These are phyloP conservation scores for Alcedo atthis DNA, from an alignment of 2,797 vertebrate genomes.

Conservation along the genomic window DNA sequence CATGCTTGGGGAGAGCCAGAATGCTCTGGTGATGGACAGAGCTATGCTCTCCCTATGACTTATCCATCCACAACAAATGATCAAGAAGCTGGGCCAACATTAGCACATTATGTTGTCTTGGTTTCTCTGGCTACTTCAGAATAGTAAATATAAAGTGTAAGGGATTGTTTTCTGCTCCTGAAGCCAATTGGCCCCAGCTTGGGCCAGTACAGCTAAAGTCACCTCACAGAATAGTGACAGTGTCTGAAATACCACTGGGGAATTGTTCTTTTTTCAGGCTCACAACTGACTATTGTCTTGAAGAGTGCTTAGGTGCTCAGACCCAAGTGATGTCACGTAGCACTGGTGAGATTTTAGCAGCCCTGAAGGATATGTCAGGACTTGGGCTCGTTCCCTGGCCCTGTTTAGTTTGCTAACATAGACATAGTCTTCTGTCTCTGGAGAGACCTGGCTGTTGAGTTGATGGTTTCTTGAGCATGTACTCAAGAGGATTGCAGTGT, in stretches of 20 bases:
- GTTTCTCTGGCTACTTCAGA: not conserved
- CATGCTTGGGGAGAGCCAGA: not conserved
- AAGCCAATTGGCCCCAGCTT: not conserved
- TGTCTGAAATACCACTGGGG: not conserved
- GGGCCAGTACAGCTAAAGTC: not conserved
- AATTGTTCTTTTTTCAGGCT: not conserved
- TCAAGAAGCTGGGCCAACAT: not conserved
- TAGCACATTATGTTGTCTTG: not conserved
- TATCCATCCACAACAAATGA: accelerated
- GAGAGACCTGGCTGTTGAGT: not conserved
- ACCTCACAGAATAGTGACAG: not conserved
- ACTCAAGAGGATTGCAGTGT: not conserved
- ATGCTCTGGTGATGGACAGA: not conserved
- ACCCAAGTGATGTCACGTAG: not conserved
- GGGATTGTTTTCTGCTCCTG: not conserved
- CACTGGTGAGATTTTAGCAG: not conserved
- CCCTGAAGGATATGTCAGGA: not conserved
- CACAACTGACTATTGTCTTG: not conserved
- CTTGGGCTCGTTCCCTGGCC: not conserved
- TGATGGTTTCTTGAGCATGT: not conserved
- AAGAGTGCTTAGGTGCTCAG: not conserved
- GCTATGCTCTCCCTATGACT: not conserved
- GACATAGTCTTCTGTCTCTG: not conserved
- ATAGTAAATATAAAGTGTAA: not conserved
- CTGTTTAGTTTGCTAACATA: not conserved